Base-by-base conservation (phyloP, 2,888 invertebrate species). In the Blastobasis lacticolella region DNA sequence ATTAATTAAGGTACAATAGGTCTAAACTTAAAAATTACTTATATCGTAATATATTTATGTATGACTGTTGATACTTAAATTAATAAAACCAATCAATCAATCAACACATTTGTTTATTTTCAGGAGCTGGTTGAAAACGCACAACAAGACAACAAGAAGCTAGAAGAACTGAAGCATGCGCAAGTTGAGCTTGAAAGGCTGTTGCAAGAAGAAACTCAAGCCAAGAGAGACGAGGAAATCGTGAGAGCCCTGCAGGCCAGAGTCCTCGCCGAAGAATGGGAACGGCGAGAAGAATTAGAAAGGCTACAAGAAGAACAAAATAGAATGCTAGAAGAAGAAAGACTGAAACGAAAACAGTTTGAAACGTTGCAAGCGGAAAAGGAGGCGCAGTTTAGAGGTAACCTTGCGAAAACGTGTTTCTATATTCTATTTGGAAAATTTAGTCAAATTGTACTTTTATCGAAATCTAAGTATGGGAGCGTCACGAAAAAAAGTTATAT, bases 221-320 rank as follows among this genome's bases (percentile, higher is more conserved):
- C 95, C 0, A 94, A 95, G 67, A 84, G 92, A 59, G 95, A 95
- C 61, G 96, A 95, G 75, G 95, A 95, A 89, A 94, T 95, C 55
- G 93, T 93, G 0, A 81, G 93, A 63, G 90, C 90, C 36, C 73
- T 93, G 53, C 93, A 93, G 75, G 93, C 93, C 1, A 87, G 91
- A 61, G 93, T 95, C 48, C 79, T 95, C 59, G 91, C 93, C 49
- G 95, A 95, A 81, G 95, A 95, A 85, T 95, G 94, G 94, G 94
- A 94, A 64, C 93, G 92, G 68, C 80, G 95, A 58, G 95, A 95
- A 71, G 94, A 95, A 73, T 73, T 95, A 58, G 95, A 95, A 78
- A 88, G 90, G 60, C 80, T 95, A n/a, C 94, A 95, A 75, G 91
- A 91, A 66, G 94, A 95, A 75, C 95, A 95, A 67, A 90, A 90